These are phyloP conservation scores for Peribatodes rhomboidaria DNA, from an alignment of 2,888 invertebrate species.

Conservation along the genomic window DNA sequence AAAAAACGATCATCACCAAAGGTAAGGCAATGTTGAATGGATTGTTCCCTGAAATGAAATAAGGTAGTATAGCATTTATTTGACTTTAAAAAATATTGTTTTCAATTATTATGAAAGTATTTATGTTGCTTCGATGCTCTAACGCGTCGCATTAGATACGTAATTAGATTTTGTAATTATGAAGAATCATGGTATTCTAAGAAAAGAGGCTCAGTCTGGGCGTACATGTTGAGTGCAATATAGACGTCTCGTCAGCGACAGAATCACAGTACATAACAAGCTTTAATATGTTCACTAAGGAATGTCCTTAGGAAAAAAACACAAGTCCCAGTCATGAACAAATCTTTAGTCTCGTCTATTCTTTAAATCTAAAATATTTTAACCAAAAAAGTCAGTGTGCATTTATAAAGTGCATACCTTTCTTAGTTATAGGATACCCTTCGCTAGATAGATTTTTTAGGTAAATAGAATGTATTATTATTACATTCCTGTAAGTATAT, in stretches of 20 bases:
- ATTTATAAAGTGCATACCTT: slow-evolving; percentile 74
- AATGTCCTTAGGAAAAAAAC: slow-evolving; percentile 40
- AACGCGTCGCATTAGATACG: slow-evolving; percentile 57
- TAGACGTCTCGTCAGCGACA: slow-evolving; percentile 46
- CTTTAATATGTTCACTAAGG: slow-evolving; percentile 71
- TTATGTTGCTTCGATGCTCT: slow-evolving; percentile 64
- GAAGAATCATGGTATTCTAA: slow-evolving; percentile 25
- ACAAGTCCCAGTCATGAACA: slow-evolving; percentile 34
- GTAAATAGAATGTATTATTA: slow-evolving; percentile 8
- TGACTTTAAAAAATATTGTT: slow-evolving; percentile 72
- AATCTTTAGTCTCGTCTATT: slow-evolving; percentile 38
- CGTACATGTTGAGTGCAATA: slow-evolving; percentile 61
- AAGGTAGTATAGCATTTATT: slow-evolving; percentile 88
- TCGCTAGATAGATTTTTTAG: slow-evolving; percentile 64
- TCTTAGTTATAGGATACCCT: slow-evolving; percentile 62
- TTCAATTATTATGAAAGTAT: slow-evolving; percentile 55
- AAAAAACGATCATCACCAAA: slow-evolving; percentile 79
- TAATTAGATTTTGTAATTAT: slow-evolving; percentile 51
- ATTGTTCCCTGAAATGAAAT: slow-evolving; percentile 72
- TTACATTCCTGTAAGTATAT: slow-evolving; percentile 56
- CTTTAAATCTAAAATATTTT: slow-evolving; percentile 46
- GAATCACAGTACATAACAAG: slow-evolving; percentile 49
- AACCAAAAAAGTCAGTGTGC: slow-evolving; percentile 76
- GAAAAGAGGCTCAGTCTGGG: slow-evolving; percentile 55
- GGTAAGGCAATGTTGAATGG: slow-evolving; percentile 80